Conservation (phyloP, 2,888 invertebrate genomes). For the Globia sparganii region DNA sequence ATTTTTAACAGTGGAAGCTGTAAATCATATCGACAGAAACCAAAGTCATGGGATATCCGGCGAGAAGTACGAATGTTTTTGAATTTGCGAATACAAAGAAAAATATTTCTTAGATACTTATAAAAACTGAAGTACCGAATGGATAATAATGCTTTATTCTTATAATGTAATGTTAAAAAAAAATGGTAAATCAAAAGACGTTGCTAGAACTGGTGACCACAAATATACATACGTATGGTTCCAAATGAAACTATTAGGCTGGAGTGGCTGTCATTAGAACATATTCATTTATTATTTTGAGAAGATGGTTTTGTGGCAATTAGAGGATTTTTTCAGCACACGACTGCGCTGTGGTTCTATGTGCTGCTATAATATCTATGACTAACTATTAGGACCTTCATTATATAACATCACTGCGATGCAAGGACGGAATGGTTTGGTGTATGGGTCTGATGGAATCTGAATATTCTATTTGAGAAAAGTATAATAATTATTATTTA, state of each 20-base stretch:
- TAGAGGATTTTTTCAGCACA: no score
- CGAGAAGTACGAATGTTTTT: conserved; percentile 6
- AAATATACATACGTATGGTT: background rate
- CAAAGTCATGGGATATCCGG: conserved; percentile 54
- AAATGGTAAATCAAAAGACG: conserved; percentile 12
- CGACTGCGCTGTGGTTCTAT: no score
- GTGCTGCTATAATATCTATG: no score
- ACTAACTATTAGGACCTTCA: no score
- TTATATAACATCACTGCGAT: no score
- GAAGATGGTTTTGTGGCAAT: no score
- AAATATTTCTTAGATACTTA: background rate
- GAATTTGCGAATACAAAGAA: conserved; percentile 13
- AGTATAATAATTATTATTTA: background rate
- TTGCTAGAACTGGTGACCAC: background rate
- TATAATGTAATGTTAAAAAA: background rate
- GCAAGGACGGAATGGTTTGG: no score
- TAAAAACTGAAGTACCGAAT: background rate
- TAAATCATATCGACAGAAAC: conserved; percentile 53
- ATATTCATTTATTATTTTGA: no score
- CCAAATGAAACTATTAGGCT: background rate
- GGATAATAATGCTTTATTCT: background rate
- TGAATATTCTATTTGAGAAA: background rate
- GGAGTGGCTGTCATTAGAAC: no score
- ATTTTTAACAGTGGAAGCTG: conserved; percentile 40
- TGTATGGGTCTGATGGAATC: no score